Evolutionary conservation across 2,888 invertebrate species (phyloP), one percentile per base, ranked within the genome.

Genomic region (Synanthedon andrenaeformis): DNA sequence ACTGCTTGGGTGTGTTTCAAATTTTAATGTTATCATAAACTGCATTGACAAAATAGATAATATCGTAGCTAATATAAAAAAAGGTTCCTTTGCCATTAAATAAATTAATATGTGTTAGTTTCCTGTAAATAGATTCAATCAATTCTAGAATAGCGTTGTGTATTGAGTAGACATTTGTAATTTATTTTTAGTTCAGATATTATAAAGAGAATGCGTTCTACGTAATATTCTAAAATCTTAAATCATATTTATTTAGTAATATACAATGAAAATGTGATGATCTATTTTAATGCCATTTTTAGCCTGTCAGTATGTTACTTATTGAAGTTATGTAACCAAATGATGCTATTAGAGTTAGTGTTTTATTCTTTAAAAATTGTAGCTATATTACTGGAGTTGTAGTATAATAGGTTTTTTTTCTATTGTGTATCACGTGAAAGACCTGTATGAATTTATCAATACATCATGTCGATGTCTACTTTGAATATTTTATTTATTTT

Each of bases 321-420:
- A 79, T 76, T 69, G 71, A 71, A 71, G 70, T 77, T 83, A 77
- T 83, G 74, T 86, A 86, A 86, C 86, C 85, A 84, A 87, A 86
- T 82, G 79, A 85, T 79, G 82, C 84, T 84, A 81, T 35, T 80
- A 81, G 77, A 54, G 64, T 62, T 85, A 83, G 77, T 77, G 80
- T 83, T 84, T 82, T 80, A 82, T 79, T 79, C 77, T 74, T 67
- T 76, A 72, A 41, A n/a, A 19, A 23, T 63, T 70, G 69, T 72
- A 69, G 70, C 49, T 64, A 67, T 70, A 67, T 67, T 63, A 63
- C 63, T 70, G 74, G 65, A 73, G 72, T 78, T 81, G 79, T 86
- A 84, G 81, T 69, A 69, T 68, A 70, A 78, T 76, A 75, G 71
- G 79, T 79, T 80, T 83, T 83, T 80, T 83, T 83, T 84, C 76